A percentile compares a stretch with the other conserved stretches of the same genome.
Conservation (phyloP, 92 coral and sea anemone genomes). For the Diadumene lineata region DNA sequence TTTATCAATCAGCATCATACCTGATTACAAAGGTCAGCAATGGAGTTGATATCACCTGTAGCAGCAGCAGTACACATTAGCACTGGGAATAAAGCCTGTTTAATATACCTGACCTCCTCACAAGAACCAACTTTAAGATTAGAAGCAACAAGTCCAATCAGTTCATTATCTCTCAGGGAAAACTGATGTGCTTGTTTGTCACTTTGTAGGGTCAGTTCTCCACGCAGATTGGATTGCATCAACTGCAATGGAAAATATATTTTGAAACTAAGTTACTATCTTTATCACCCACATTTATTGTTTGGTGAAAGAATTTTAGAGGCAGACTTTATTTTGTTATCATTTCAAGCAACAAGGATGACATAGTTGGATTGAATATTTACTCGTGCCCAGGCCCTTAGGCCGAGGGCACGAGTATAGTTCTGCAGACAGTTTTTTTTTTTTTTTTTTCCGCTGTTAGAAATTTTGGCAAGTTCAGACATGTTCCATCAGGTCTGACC, state of each 20-base stretch:
- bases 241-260: slow-evolving; percentile 21
- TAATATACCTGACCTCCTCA: slow-evolving; percentile 93
- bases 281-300: no score
- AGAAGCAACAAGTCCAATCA: slow-evolving; percentile 80
- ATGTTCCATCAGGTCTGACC: no score
- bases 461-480: no score
- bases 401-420: no score
- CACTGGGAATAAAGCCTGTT: slow-evolving; percentile 88
- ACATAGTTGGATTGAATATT: no score
- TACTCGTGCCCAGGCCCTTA: no score
- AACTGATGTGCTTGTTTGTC: slow-evolving; percentile 68
- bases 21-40: slow-evolving; percentile 82
- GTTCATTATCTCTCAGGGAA: slow-evolving; percentile 83
- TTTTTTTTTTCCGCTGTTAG: no score
- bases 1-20: no score
- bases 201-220: slow-evolving; percentile 78
- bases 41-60: slow-evolving; percentile 65
- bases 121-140: slow-evolving; percentile 86
- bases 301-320: no score
- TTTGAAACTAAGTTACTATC: background rate
- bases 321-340: no score
- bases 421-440: no score
- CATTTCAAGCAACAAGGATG: no score
- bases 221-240: slow-evolving; percentile 89
- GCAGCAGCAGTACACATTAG: slow-evolving; percentile 93